Base-by-base conservation (phyloP, 2,888 invertebrate species). In the Atethmia centrago region DNA sequence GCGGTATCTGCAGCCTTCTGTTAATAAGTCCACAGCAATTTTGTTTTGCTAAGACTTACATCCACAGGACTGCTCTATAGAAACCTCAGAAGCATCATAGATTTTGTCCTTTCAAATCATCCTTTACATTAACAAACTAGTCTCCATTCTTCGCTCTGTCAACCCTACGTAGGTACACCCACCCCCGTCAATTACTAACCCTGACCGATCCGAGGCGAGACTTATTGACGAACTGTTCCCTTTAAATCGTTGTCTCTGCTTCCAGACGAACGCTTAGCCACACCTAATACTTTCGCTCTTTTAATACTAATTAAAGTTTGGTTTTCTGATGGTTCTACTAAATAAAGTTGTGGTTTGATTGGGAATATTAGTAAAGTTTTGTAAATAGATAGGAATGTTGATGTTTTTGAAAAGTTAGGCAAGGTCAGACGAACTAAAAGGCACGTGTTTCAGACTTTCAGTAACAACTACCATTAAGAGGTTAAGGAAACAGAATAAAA, bases 111-210 rank as follows among this genome's bases (percentile, higher is more conserved):
- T 42, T 21, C 14, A 21, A 53, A 47, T 72, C 10, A 21, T 42
- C 12, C 31, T 14, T 8, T 7, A 64, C 3, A 59, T 42, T 53
- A 59, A 77, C 28, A 58, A 74, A 74, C 14, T n/a, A 12, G 2
- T 59, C 42, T 28, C 21, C 21, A 47, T 68, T 61, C 21, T n/a
- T 51, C 9, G 28, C 8, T 21, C 72, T 86, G 90, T 0, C 91
- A 95, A 77, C 95, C 95, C 95, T 95, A 87, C 14, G 66, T 73
- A 74, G 83, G 85, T 86, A 84, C 86, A 87, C 88, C 93, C 92
- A 90, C 95, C 95, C 94, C 93, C 93, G 93, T 95, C 95, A 95
- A 95, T 95, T 95, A 95, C 95, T 92, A 94, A 90, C 95, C 94
- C 95, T 95, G 95, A 94, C 96, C 95, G 94, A 94, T 92, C 92